phyloP scores from a whole-genome alignment of 2,113 vertebrate genomes.

The Macrotis lagotis region DNA sequence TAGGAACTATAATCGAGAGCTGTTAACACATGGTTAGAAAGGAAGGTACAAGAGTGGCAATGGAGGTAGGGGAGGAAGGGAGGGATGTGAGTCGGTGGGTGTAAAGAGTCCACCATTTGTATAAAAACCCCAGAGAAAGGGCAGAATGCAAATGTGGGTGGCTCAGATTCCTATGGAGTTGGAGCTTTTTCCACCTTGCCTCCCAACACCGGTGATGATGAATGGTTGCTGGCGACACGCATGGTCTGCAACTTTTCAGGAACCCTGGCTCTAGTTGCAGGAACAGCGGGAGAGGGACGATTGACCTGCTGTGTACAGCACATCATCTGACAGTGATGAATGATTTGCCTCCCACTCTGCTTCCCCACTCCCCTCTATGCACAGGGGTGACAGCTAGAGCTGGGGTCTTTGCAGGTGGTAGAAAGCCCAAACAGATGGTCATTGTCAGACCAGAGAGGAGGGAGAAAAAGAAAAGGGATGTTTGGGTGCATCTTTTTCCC shows the following conservation, averaged over 20 bases:
- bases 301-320: slow-evolving; percentile 77
- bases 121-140: not conserved
- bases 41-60: not conserved
- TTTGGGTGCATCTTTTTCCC: not conserved
- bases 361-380: slow-evolving; percentile 22
- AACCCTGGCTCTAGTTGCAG: slow-evolving; percentile 76
- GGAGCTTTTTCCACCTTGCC: not conserved
- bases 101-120: fast-evolving
- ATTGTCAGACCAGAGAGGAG: slow-evolving; percentile 42
- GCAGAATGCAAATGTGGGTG: fast-evolving
- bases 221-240: slow-evolving; percentile 80
- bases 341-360: slow-evolving; percentile 56
- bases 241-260: slow-evolving; percentile 82
- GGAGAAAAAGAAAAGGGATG: slow-evolving; percentile 26
- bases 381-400: slow-evolving; percentile 63
- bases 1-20: not conserved
- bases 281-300: slow-evolving; percentile 78
- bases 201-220: slow-evolving; percentile 72
- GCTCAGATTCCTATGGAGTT: not conserved
- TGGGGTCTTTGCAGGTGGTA: slow-evolving; percentile 62
- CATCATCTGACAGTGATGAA: slow-evolving; percentile 82
- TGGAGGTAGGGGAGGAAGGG: not conserved
- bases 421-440: slow-evolving; percentile 39
- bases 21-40: not conserved
- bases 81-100: not conserved